Evolutionary conservation across 1,140 invertebrate species (phyloP).

Genomic region (Tenebrio molitor): DNA sequence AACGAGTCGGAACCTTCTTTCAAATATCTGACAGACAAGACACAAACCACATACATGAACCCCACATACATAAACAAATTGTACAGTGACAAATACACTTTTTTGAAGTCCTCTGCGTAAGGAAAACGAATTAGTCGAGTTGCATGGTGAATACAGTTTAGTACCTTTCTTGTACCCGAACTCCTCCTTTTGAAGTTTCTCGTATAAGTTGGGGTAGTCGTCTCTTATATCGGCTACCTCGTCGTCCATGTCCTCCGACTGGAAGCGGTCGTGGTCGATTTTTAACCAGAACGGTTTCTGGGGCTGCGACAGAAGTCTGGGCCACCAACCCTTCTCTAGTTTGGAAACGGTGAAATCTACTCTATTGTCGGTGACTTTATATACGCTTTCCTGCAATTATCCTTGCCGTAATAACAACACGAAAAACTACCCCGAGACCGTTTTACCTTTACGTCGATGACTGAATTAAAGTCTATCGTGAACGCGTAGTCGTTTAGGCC

Average conservation of each 20-base stretch:
- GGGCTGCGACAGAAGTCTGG: conserved; percentile 80
- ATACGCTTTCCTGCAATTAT: conserved; percentile 66
- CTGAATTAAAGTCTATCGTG: conserved; percentile 77
- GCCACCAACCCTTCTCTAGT: conserved; percentile 82
- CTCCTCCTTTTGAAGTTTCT: conserved; percentile 83
- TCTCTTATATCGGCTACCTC: conserved; percentile 76
- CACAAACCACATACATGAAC: conserved; percentile 82
- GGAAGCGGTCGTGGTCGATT: conserved; percentile 91
- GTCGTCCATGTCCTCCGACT: conserved; percentile 75
- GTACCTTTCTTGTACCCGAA: conserved; percentile 83
- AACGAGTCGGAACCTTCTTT: conserved; percentile 83
- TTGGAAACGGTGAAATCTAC: conserved; percentile 85
- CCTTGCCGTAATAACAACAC: not conserved
- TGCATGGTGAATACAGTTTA: not conserved
- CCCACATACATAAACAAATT: conserved; percentile 94
- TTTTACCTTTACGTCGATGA: conserved; percentile 77
- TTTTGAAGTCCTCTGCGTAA: conserved; percentile 82
- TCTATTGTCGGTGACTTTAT: conserved; percentile 79
- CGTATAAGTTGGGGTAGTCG: conserved; percentile 84
- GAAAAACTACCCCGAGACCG: not conserved
- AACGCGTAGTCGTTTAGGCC: conserved; percentile 81
- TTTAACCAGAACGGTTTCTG: conserved; percentile 92
- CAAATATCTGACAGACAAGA: conserved; percentile 81
- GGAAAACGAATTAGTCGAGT: conserved; percentile 42
- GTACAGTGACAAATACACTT: conserved; percentile 90